Base-by-base conservation (phyloP, 2,888 invertebrate genomes). In the Brachyptera risi region DNA sequence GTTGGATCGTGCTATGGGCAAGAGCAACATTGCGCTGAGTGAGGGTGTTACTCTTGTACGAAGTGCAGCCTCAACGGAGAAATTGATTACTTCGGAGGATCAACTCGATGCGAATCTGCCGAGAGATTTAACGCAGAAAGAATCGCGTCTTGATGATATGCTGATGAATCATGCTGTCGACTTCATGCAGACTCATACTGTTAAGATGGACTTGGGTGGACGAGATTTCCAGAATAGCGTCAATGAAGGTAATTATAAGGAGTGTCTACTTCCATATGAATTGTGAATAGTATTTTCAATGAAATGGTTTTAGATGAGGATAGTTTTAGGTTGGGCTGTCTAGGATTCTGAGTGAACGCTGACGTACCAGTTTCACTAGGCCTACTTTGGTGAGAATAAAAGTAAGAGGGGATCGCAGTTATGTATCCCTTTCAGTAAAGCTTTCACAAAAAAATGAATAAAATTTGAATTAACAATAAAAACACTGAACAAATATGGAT, bases 21-120 rank as follows among this genome's bases (percentile, higher is more conserved):
- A 24, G 54, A 15, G 35, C 2, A 59, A 40, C 26, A 58, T 62
- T 37, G 44, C 58, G 7, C 15, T 62, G 3, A 54, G 37, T 24
- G 56, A 51, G n/a, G 62, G 62, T n/a, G 42, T 61, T 21, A 47
- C 57, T 2, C 47, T 62, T 7, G 37, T 50, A 15, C 44, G 54
- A 19, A 44, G 35, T 23, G 19, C 59, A n/a, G 54, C 27, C 27
- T n/a, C 42, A 17, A 21, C 49, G 1, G 26, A 27, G 49, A 47
- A 31, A 49, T 11, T 49, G 58, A 47, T 44, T 17, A 24, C 47
- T n/a, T 35, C 49, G 4, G 58, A 58, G 47, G 47, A 58, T 23
- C 44, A 59, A 11, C 37, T 62, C 7, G 50, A 61, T 3, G 57
- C 37, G 3, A 37, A 19, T 31, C 47, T 57, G 27, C 56, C 49